phyloP scores from a whole-genome alignment of 2,888 invertebrate genomes.

The Melipona beecheii region DNA sequence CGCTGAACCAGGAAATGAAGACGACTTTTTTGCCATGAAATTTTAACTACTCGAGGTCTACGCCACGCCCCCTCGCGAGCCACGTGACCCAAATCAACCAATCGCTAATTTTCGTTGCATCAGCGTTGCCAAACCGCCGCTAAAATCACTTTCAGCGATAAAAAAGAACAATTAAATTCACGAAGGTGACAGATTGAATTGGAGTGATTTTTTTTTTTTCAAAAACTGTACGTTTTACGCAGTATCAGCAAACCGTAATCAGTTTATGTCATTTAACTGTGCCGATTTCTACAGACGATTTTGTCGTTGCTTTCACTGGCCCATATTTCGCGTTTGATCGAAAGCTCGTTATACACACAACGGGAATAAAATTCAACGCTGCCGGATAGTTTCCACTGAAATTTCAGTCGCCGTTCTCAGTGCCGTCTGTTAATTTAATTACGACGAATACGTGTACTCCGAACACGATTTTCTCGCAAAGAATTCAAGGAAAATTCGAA shows the following conservation, averaged over 20 bases:
- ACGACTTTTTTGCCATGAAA: no score
- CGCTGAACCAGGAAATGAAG: no score
- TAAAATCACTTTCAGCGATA: no score
- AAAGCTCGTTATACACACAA: not conserved
- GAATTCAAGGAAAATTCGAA: conserved; percentile 1
- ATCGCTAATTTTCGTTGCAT: no score
- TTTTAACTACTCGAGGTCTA: no score
- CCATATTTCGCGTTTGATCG: conserved; percentile 8
- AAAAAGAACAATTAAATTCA: not conserved
- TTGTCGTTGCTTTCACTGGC: not conserved
- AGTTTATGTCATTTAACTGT: not conserved
- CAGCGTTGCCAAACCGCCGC: no score
- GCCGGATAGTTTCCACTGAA: not conserved
- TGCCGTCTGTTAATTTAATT: not conserved
- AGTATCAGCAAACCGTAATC: not conserved
- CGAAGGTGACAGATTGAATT: not conserved
- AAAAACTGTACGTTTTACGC: not conserved
- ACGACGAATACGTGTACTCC: not conserved
- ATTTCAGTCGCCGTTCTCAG: not conserved
- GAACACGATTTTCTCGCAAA: not conserved
- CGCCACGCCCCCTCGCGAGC: no score
- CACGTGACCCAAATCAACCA: no score
- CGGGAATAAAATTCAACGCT: conserved; percentile 13
- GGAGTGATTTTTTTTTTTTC: not conserved
- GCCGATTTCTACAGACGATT: not conserved